phyloP scores from a whole-genome alignment of 2,113 vertebrate genomes.

The Antechinus stuartii region DNA sequence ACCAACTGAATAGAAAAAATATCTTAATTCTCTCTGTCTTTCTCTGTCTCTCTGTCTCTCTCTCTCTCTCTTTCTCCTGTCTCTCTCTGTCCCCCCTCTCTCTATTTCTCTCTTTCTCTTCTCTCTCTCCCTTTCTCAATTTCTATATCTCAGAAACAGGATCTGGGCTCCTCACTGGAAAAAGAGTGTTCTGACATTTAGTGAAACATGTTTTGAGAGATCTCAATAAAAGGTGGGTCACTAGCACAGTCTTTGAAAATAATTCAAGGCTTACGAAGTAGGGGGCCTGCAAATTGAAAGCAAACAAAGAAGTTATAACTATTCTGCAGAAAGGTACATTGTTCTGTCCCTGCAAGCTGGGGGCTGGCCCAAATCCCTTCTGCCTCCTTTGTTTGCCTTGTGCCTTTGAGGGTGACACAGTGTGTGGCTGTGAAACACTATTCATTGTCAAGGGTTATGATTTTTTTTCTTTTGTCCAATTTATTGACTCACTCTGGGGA shows the following conservation, averaged over 20 bases:
- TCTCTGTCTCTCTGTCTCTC: not conserved
- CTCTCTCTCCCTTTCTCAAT: not conserved
- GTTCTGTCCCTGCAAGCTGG: not conserved
- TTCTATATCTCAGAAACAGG: constrained; percentile 15
- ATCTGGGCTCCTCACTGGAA: constrained; percentile 35
- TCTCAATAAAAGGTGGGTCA: constrained; percentile 28
- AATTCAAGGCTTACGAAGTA: constrained; percentile 36
- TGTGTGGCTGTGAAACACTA: constrained; percentile 58
- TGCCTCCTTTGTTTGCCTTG: constrained; percentile 60
- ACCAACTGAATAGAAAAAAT: not conserved
- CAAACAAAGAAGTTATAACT: constrained; percentile 34
- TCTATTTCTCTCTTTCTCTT: not conserved
- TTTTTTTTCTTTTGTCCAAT: constrained; percentile 68
- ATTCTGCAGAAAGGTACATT: not conserved
- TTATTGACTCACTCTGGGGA: constrained; percentile 56
- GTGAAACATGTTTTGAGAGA: constrained; percentile 28
- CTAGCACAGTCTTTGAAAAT: constrained; percentile 27
- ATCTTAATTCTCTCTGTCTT: not conserved
- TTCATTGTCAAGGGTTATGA: constrained; percentile 53
- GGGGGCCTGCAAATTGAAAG: constrained; percentile 56
- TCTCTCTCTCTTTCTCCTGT: not conserved
- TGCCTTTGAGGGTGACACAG: constrained; percentile 61
- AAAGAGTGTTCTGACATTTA: constrained; percentile 28
- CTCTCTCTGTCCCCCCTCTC: not conserved
- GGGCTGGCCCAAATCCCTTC: constrained; percentile 57